These are phyloP conservation scores for Paralichthys olivaceus DNA, from an alignment of 2,113 vertebrate species.

Conservation along the genomic window DNA sequence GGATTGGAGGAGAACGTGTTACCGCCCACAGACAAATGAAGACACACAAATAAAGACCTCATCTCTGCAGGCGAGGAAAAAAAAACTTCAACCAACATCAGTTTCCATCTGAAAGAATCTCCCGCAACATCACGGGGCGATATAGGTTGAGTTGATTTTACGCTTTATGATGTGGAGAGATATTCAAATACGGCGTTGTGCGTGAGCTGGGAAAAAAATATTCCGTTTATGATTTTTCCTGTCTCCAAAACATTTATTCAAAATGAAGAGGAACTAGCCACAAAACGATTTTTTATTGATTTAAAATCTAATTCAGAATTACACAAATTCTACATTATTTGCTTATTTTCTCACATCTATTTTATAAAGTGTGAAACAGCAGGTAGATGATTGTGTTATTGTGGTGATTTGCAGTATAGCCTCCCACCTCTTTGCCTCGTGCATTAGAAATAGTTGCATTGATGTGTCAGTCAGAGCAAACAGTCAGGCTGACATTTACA, in stretches of 20 bases:
- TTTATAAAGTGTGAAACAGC: background rate
- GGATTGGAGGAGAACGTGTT: conserved; percentile 76
- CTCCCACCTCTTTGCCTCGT: too few relatives aligned
- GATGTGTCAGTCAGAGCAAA: conserved; percentile 52
- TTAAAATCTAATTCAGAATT: background rate
- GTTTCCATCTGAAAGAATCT: conserved; percentile 42
- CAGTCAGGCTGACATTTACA: conserved; percentile 62
- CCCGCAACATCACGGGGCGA: background rate
- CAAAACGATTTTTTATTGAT: background rate
- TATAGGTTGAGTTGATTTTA: background rate
- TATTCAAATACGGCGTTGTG: conserved; percentile 2
- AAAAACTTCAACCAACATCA: conserved; percentile 45
- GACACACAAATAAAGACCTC: conserved; percentile 68
- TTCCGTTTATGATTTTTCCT: background rate
- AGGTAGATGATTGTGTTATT: too few relatives aligned
- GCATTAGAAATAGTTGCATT: conserved; percentile 22
- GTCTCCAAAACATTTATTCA: background rate
- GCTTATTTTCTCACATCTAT: background rate
- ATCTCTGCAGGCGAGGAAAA: conserved; percentile 64
- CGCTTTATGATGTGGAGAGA: background rate
- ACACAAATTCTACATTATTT: too few relatives aligned
- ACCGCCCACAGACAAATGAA: conserved; percentile 81
- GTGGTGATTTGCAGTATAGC: background rate
- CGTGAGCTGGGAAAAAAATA: background rate
- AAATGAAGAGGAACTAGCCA: background rate